These are phyloP conservation scores for Drosophila nr. perissopoda DNA, from an alignment of 2,888 invertebrate species.

Conservation along the genomic window DNA sequence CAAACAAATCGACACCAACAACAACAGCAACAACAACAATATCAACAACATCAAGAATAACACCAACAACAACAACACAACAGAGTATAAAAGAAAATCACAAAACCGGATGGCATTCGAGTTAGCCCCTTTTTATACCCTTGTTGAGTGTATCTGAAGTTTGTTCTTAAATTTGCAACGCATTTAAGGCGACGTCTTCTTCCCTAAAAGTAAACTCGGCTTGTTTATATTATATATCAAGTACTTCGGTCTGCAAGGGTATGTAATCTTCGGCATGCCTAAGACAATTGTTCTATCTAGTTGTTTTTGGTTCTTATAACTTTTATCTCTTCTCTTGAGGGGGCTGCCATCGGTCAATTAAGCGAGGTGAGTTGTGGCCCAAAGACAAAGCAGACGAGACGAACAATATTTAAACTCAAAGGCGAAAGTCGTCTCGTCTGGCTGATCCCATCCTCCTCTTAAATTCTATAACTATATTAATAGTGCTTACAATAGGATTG, in stretches of 20 bases:
- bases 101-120: conserved; percentile 49
- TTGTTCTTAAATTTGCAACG: not conserved
- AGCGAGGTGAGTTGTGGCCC: conserved; percentile 31
- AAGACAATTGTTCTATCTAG: not conserved
- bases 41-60: not conserved
- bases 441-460: not conserved
- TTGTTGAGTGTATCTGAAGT: not conserved
- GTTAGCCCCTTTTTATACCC: conserved; percentile 32
- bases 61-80: conserved; percentile 3
- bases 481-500: not conserved
- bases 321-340: not conserved
- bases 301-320: not conserved
- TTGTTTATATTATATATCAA: not conserved
- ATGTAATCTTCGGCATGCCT: not conserved
- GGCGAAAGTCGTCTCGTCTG: not conserved
- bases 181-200: not conserved
- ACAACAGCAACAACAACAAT: conserved; percentile 4
- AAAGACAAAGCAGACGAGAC: conserved; percentile 16
- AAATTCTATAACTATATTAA: not conserved
- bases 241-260: not conserved
- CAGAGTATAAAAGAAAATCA: conserved; percentile 12
- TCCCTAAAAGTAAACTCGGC: not conserved
- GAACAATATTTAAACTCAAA: not conserved
- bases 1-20: conserved; percentile 12
- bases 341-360: conserved; percentile 15